Base-by-base conservation (phyloP, 2,113 vertebrate genomes). In the Globicephala melas region DNA sequence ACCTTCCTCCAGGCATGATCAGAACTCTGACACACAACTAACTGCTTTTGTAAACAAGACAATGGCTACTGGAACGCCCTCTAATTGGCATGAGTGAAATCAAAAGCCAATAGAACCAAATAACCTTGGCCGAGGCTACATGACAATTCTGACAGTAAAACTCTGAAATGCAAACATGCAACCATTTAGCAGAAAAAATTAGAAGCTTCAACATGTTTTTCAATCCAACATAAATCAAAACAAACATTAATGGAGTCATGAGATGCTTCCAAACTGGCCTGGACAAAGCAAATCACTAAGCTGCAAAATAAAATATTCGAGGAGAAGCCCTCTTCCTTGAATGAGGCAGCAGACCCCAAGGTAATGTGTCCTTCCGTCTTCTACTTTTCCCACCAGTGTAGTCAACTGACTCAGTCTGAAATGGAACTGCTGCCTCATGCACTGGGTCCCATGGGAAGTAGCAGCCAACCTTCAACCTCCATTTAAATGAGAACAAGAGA, bases 201-300 rank as follows among this genome's bases (percentile, higher is more conserved):
- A 91, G 95, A 95, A 92, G 76, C 47, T 98, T 98, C 33, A 67
- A 80, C 55, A 86, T 41, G 87, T 89, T 60, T 92, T 76, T 71
- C 33, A 94, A 88, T 96, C 94, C 97, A 98, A 97, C 41, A 97
- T 73, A 98, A 98, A 98, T 86, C 97, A 94, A 98, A 98, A 97
- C 80, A 97, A 98, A 96, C 82, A 71, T 67, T 95, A 92, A 96
- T 38, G 41, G 62, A 98, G 67, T 97, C 84, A 92, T 5, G 65
- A 98, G 95, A 89, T 62, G 28, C 86, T 93, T 98, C 83, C 97
- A 89, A 76, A 94, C 65, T 97, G 93, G 55, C 92, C 89, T 87
- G 58, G 96, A 89, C 76, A 83, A 83, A 98, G 88, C 95, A 92
- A 77, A 70, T 95, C 81, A 95, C 68, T 91, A 74, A 92, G 21